phyloP scores from a whole-genome alignment of 2,113 vertebrate genomes.

The Fregata magnificens region DNA sequence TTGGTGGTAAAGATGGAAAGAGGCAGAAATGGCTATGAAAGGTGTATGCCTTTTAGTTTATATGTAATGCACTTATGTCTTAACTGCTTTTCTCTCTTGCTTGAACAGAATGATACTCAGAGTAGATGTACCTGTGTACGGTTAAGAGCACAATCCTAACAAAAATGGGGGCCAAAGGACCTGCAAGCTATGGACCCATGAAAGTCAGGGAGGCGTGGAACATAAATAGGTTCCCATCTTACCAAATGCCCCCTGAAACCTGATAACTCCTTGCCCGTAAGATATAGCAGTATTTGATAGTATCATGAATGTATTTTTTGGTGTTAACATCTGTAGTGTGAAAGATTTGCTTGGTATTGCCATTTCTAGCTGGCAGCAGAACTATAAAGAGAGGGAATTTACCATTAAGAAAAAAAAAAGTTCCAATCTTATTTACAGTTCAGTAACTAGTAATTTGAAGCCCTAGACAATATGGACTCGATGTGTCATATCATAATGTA shows the following conservation, averaged over 20 bases:
- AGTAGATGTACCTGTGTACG: neutral
- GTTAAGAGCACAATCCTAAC: neutral
- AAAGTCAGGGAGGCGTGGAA: neutral
- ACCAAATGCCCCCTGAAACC: neutral
- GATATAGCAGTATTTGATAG: neutral
- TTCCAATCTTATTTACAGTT: neutral
- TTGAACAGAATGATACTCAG: neutral
- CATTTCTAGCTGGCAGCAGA: neutral
- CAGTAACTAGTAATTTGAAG: neutral
- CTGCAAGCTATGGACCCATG: neutral
- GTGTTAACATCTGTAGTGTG: neutral
- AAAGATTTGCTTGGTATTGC: neutral
- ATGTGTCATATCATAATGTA: neutral
- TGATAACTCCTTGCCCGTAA: neutral
- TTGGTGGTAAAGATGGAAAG: neutral
- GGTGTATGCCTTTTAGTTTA: neutral
- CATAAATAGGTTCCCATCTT: neutral
- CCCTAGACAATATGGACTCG: neutral
- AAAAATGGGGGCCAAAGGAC: neutral
- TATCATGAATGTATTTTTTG: neutral
- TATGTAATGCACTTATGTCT: neutral
- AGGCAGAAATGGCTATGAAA: neutral
- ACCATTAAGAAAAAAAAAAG: neutral
- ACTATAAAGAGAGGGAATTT: neutral
- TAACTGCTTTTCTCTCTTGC: neutral